A percentile compares a stretch with the other conserved stretches of the same genome.
Conservation (phyloP, 2,888 invertebrate genomes). For the Acanthacorydalis orientalis region DNA sequence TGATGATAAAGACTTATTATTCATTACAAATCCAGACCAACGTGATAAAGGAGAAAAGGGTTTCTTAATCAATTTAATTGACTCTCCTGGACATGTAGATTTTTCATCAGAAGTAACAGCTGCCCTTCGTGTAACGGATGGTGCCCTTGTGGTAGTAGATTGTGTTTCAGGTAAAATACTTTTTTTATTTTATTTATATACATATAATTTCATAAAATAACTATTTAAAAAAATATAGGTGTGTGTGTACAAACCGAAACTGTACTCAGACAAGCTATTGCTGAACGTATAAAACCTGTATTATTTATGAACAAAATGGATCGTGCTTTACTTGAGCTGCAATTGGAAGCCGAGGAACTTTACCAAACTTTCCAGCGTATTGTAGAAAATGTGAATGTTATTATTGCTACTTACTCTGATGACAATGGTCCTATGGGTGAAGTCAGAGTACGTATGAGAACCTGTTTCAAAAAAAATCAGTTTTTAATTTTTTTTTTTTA, state of each 20-base stretch:
- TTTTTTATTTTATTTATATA: slow-evolving; percentile 5
- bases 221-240: slow-evolving; percentile 38
- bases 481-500: not conserved
- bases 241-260: slow-evolving; percentile 99
- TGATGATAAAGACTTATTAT: slow-evolving; percentile 81
- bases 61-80: slow-evolving; percentile 99
- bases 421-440: slow-evolving; percentile 98
- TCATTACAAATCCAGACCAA: slow-evolving; percentile 83
- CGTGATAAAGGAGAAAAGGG: slow-evolving; percentile 81
- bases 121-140: slow-evolving; percentile 98
- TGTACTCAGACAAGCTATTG: slow-evolving; percentile 98
- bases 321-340: slow-evolving; percentile 92
- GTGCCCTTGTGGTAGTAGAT: slow-evolving; percentile 98
- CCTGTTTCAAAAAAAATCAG: not conserved
- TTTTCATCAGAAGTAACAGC: slow-evolving; percentile 99
- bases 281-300: slow-evolving; percentile 98
- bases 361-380: slow-evolving; percentile 99
- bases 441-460: slow-evolving; percentile 56
- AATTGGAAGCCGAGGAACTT: slow-evolving; percentile 89
- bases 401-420: slow-evolving; percentile 97
- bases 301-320: slow-evolving; percentile 99
- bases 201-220: not conserved
- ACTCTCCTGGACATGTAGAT: slow-evolving; percentile 99
- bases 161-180: slow-evolving; percentile 82
- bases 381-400: slow-evolving; percentile 99